Evolutionary conservation across 1,140 invertebrate species (phyloP), one percentile per base, ranked within the genome.

Genomic region (Anastatus disparis): DNA sequence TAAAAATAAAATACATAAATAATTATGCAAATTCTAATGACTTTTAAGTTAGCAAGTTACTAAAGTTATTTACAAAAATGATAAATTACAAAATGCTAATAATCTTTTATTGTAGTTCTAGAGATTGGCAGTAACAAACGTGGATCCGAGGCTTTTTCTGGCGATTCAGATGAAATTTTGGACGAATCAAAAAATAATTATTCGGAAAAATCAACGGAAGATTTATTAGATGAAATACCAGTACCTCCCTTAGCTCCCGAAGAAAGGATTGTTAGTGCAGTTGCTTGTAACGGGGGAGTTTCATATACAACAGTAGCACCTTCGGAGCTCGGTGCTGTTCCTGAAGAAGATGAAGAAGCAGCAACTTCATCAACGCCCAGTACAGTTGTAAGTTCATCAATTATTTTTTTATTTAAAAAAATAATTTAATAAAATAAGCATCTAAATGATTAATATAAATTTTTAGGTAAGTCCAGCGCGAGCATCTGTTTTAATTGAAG

Each of bases 291-390:
- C 53, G 74, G 70, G 20, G 75, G 76, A 24, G 70, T 79, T 2
- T 70, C 78, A 15, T 79, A 80, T 42, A 72, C 75, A 1, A 74
- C 77, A 1, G 75, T 76, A 8, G 61, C 79, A 4, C 82, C 78
- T 72, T 84, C 75, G 76, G 84, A 74, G 79, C 82, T 83, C 62
- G 88, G 75, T 22, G 88, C 90, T 2, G 91, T 92, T 53, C 89
- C 89, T 6, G 90, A 92, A 76, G 90, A 92, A 77, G 90, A 91
- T 61, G 88, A 88, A 74, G 82, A 87, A 40, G 85, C 81, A 75
- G 86, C 81, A 58, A 86, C 83, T 75, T 91, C 90, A 8, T 88
- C 90, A 71, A 91, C 90, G 35, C 91, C 90, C 15, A 91, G 89
- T 80, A 89, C 82, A 22, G 81, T 82, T 53, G 82, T 83, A 70